These are phyloP conservation scores for Chromis chromis DNA, from an alignment of 2,797 vertebrate genomes.

Conservation along the genomic window DNA sequence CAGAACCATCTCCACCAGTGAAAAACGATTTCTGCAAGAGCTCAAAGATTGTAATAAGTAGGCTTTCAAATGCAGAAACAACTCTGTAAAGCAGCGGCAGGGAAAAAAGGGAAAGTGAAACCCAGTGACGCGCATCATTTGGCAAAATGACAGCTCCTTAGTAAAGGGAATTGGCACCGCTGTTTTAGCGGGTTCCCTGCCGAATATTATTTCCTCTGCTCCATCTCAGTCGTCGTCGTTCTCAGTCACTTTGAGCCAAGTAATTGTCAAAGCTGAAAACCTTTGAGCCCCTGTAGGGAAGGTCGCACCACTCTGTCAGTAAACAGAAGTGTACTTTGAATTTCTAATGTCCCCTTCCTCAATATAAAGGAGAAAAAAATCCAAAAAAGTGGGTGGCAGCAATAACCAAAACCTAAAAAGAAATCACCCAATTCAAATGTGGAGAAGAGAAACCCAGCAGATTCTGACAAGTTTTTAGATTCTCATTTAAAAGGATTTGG, in stretches of 20 bases:
- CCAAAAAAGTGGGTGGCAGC: conserved; percentile 63
- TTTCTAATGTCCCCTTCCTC: conserved; percentile 69
- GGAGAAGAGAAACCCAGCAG: conserved; percentile 38
- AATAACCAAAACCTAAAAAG: conserved; percentile 56
- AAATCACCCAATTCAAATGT: conserved; percentile 55
- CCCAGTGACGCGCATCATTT: conserved; percentile 69
- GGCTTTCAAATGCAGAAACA: conserved; percentile 61
- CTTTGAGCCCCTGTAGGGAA: conserved; percentile 73
- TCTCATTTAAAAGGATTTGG: conserved; percentile 59
- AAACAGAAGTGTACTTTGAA: conserved; percentile 76
- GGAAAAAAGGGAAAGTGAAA: conserved; percentile 38
- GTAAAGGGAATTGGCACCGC: conserved; percentile 67
- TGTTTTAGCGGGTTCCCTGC: conserved; percentile 69
- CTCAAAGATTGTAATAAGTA: conserved; percentile 70
- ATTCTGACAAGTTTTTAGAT: conserved; percentile 60
- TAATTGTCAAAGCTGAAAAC: conserved; percentile 83
- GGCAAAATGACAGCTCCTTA: conserved; percentile 77
- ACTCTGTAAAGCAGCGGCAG: conserved; percentile 45
- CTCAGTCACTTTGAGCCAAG: conserved; percentile 78
- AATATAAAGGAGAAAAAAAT: conserved; percentile 54
- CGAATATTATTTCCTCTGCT: conserved; percentile 70
- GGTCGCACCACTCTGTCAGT: conserved; percentile 71
- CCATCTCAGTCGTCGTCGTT: conserved; percentile 75
- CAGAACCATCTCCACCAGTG: conserved; percentile 41
- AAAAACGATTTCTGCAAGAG: conserved; percentile 34